phyloP scores from a whole-genome alignment of 1,140 invertebrate genomes.

The Thaumatotibia leucotreta region DNA sequence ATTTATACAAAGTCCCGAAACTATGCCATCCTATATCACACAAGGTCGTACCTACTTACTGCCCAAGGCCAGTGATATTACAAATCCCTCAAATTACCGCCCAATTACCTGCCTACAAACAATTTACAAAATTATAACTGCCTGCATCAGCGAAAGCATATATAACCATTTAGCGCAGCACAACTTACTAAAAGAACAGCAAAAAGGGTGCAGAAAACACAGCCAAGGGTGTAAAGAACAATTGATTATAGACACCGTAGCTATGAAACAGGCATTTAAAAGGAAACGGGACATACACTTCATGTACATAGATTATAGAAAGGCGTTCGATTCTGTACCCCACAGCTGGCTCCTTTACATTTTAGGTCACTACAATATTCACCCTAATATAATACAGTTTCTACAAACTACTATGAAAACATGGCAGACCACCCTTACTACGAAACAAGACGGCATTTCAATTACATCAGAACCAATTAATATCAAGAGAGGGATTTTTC shows the following conservation, averaged over 20 bases:
- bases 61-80: constrained; percentile 13
- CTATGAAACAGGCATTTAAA: constrained; percentile 10
- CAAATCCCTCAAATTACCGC: constrained; percentile 20
- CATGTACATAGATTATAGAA: constrained; percentile 24
- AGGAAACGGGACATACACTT: constrained; percentile 12
- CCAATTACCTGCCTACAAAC: constrained; percentile 22
- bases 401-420: neutral
- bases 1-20: constrained; percentile 18
- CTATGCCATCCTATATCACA: constrained; percentile 18
- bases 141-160: constrained; percentile 15
- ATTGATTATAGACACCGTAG: constrained; percentile 14
- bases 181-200: constrained; percentile 18
- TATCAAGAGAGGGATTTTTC: neutral
- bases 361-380: constrained; percentile 18
- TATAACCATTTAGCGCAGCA: constrained; percentile 11
- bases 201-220: constrained; percentile 18
- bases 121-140: constrained; percentile 22
- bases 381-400: constrained; percentile 15
- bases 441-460: neutral
- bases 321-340: constrained; percentile 24
- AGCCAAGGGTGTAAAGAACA: too few species aligned
- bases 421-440: too few species aligned
- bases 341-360: constrained; percentile 23
- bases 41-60: constrained; percentile 21
- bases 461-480: neutral